Conservation (phyloP, 2,888 invertebrate species). For the Hemithea aestivaria region DNA sequence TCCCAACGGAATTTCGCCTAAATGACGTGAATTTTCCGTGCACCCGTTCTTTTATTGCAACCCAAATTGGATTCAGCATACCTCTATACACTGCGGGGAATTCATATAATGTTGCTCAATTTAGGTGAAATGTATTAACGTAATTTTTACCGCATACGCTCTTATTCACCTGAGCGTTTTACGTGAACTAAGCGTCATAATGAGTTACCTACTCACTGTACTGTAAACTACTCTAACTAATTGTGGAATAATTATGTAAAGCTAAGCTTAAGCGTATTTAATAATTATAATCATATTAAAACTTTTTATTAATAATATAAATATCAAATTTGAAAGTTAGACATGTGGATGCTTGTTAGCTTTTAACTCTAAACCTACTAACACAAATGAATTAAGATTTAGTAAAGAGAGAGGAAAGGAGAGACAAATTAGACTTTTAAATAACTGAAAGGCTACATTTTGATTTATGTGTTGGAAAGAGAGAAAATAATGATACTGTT, state of each 20-base stretch:
- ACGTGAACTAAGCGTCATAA: constrained; percentile 23
- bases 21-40: constrained; percentile 31
- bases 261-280: too few species aligned
- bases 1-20: constrained; percentile 25
- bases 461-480: too few species aligned
- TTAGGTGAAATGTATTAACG: constrained; percentile 34
- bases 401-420: too few species aligned
- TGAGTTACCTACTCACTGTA: constrained; percentile 20
- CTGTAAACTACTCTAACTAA: not conserved
- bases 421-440: too few species aligned
- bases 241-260: not conserved
- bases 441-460: too few species aligned
- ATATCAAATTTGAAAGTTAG: too few species aligned
- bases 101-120: constrained; percentile 46
- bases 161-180: constrained; percentile 27
- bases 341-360: too few species aligned
- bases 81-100: constrained; percentile 44
- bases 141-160: constrained; percentile 34
- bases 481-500: too few species aligned
- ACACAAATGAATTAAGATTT: too few species aligned
- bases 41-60: constrained; percentile 57
- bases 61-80: constrained; percentile 55
- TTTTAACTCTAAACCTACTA: too few species aligned
- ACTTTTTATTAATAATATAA: too few species aligned
- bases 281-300: too few species aligned